Base-by-base conservation (phyloP, 2,113 vertebrate genomes). In the Upupa epops region DNA sequence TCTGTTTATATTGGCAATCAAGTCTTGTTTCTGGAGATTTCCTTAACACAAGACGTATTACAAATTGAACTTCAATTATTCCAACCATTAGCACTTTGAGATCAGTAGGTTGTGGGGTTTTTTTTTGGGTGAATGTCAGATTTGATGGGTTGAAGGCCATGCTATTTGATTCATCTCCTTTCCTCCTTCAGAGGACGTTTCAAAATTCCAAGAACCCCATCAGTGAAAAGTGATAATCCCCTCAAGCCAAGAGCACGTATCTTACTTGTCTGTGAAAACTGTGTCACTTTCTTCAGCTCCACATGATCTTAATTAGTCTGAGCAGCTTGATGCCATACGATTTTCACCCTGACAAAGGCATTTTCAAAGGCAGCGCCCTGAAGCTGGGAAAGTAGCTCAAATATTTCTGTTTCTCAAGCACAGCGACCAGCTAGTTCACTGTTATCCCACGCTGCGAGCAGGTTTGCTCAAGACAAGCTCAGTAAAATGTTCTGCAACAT, bases 131-230 rank as follows among this genome's bases (percentile, higher is more conserved):
- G 10, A 56, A 72, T 22, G 25, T 34, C 79, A 65, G 15, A 42
- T 58, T 66, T 61, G 7, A 1, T 72, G 0, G 6, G 21, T 69
- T 93, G 49, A n/a, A 66, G 22, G 14, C 5, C 46, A 17, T 8
- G 28, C 15, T 52, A 24, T 28, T 69, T 31, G 13, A 46, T 63
- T 70, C 7, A 58, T 15, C 31, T 40, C 3, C 55, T 73, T 61
- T 73, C 14, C 42, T 37, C 9, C 66, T 64, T 60, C 32, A 61
- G 21, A 73, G 14, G 65, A 76, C 3, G 17, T 42, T 68, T 88
- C 16, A 40, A 78, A 78, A 82, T 36, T 65, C 8, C 46, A 64
- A 69, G 55, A 59, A 52, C 0, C 1, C 13, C 3, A 0, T 15
- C 42, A 73, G 4, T 26, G 32, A 45, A 42, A 63, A 86, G 32